Conservation (phyloP, 2,888 invertebrate genomes). For the Monoplex corrugatus region DNA sequence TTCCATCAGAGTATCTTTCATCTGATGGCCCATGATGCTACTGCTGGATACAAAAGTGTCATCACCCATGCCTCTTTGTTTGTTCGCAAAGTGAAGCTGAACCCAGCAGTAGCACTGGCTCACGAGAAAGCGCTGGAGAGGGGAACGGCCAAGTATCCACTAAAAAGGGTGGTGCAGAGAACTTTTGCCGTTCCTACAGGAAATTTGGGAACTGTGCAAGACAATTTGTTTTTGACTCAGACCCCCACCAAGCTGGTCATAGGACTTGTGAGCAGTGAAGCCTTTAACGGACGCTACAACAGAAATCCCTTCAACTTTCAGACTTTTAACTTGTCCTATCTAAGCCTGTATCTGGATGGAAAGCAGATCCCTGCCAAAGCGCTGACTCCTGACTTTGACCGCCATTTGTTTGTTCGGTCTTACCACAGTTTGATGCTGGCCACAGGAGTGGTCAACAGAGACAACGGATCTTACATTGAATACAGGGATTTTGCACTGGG, state of each 20-base stretch:
- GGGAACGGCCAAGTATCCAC: not conserved
- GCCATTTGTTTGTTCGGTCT: not conserved
- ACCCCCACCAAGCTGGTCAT: not conserved
- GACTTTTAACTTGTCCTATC: not conserved
- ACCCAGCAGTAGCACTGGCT: not conserved
- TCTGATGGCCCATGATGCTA: conserved; percentile 11
- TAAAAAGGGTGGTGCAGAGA: not conserved
- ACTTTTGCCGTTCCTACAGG: not conserved
- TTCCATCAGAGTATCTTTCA: not conserved
- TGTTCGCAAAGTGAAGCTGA: not conserved
- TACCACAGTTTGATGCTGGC: conserved; percentile 13
- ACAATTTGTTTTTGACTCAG: not conserved
- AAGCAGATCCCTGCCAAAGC: conserved; percentile 35
- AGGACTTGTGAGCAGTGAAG: too few species aligned
- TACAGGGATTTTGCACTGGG: not conserved
- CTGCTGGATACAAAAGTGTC: not conserved
- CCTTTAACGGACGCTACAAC: too few species aligned
- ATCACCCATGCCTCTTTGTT: conserved; percentile 10
- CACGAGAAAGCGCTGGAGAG: conserved; percentile 16
- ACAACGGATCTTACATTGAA: not conserved
- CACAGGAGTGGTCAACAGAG: not conserved
- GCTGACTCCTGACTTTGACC: not conserved
- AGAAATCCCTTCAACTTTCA: too few species aligned
- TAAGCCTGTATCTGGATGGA: too few species aligned
- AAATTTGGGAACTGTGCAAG: not conserved